A percentile compares a stretch with the other conserved stretches of the same genome.
phyloP scores from a whole-genome alignment of 2,113 vertebrate genomes.

The Brevimyrus niger region DNA sequence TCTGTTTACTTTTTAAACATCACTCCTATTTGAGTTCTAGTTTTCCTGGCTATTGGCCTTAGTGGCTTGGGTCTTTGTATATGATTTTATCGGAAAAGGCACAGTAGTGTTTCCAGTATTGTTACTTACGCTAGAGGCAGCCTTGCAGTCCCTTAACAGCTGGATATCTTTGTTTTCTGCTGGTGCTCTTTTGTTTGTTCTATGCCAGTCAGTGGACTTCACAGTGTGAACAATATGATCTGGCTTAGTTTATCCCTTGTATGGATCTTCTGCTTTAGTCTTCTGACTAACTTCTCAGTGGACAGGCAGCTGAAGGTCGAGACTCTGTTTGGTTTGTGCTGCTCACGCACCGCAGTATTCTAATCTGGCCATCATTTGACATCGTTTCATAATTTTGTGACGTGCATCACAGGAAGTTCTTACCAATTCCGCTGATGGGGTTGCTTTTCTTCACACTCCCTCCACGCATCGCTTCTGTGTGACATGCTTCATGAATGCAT shows the following conservation, averaged over 20 bases:
- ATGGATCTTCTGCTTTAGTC: neutral
- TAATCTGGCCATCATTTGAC: neutral
- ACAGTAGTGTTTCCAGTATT: neutral
- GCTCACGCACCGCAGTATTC: neutral
- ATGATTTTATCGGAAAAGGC: neutral
- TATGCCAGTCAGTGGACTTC: neutral
- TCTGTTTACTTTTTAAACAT: neutral
- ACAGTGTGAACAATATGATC: neutral
- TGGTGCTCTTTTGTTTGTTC: neutral
- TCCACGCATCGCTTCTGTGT: neutral
- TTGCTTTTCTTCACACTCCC: neutral
- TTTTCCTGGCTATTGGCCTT: neutral
- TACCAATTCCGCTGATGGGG: neutral
- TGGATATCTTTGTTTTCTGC: neutral
- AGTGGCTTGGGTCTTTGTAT: neutral
- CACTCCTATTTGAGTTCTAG: neutral
- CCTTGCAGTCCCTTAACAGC: neutral
- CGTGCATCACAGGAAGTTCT: neutral
- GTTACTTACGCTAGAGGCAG: neutral
- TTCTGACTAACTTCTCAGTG: neutral
- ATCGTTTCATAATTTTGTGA: neutral
- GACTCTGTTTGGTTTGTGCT: neutral
- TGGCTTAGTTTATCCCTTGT: neutral
- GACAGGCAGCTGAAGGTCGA: neutral
- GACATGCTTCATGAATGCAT: neutral